phyloP scores from a whole-genome alignment of 30 jellyfish, hydroid and myxozoan species.

The Nemopilema nomurai region DNA sequence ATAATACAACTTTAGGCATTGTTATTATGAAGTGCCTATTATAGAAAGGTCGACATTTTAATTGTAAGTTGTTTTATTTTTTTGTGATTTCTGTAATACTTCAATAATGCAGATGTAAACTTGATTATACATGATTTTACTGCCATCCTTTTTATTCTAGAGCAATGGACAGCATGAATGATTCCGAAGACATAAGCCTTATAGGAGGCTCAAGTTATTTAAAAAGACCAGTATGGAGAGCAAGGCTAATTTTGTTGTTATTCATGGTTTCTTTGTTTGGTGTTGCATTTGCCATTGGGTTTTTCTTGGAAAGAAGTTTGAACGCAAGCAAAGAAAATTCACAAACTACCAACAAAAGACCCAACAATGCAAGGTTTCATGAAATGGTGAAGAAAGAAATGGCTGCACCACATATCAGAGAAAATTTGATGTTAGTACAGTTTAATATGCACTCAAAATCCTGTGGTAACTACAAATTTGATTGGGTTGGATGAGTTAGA shows the following conservation, averaged over 20 bases:
- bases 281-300: conserved; percentile 46
- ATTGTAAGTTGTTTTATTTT: too few relatives aligned
- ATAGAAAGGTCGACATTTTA: too few relatives aligned
- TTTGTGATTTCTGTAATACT: too few relatives aligned
- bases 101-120: background rate
- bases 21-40: too few relatives aligned
- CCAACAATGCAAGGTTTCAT: conserved; percentile 26
- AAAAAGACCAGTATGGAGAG: background rate
- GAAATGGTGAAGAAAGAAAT: conserved; percentile 23
- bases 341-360: too few relatives aligned
- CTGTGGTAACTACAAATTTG: too few relatives aligned
- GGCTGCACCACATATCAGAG: conserved; percentile 48
- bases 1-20: too few relatives aligned
- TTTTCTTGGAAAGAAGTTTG: conserved; percentile 3
- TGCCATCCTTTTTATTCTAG: background rate
- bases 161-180: background rate
- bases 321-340: background rate
- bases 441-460: background rate
- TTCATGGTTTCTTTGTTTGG: conserved; percentile 15
- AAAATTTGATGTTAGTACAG: conserved; percentile 33
- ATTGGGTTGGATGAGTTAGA: background rate
- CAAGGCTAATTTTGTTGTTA: background rate
- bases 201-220: background rate
- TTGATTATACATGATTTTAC: too few relatives aligned
- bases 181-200: background rate